Percentiles rank a stretch among this genome's conserved stretches.
Evolutionary conservation across 2,113 vertebrate species (phyloP).

Genomic region (Oryzias melastigma): DNA sequence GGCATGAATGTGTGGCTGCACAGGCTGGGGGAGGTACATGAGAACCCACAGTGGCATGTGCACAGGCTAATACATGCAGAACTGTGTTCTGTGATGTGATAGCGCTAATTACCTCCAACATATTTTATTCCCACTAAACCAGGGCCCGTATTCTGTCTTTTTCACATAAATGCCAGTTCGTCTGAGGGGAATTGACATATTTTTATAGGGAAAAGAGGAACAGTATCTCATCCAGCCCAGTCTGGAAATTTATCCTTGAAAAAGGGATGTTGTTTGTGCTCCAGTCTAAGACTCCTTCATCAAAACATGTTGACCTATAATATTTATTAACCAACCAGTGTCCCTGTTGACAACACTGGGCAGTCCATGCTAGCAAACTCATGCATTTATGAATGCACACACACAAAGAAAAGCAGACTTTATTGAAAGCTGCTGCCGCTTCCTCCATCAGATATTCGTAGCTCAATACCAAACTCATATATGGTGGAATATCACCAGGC

Average conservation of each 20-base stretch:
- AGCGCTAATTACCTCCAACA: slow-evolving; percentile 50
- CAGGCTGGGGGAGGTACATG: slow-evolving; percentile 8
- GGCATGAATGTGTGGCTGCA: slow-evolving; percentile 25
- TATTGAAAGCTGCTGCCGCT: slow-evolving; percentile 15
- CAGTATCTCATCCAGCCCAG: slow-evolving; percentile 47
- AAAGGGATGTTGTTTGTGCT: slow-evolving; percentile 45
- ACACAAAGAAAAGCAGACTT: slow-evolving; percentile 17
- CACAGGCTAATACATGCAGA: slow-evolving; percentile 16
- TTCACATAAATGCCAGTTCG: slow-evolving; percentile 61
- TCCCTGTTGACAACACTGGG: slow-evolving; percentile 46
- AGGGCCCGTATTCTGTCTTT: slow-evolving; percentile 42
- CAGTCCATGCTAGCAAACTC: slow-evolving; percentile 28
- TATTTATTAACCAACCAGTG: slow-evolving; percentile 61
- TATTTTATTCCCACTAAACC: slow-evolving; percentile 53
- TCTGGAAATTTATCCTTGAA: slow-evolving; percentile 45
- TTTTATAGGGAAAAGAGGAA: slow-evolving; percentile 47
- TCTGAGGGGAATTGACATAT: slow-evolving; percentile 52
- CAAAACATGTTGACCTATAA: slow-evolving; percentile 69
- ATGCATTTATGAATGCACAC: slow-evolving; percentile 60
- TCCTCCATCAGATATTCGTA: slow-evolving; percentile 20
- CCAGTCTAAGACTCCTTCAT: slow-evolving; percentile 53
- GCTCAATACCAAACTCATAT: slow-evolving; percentile 23
- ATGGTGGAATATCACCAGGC: slow-evolving; percentile 8
- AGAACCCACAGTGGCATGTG: slow-evolving; percentile 15
- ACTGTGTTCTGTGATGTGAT: slow-evolving; percentile 36